A percentile compares a stretch with the other conserved stretches of the same genome.
phyloP scores from a whole-genome alignment of 2,113 vertebrate genomes.

The Herpailurus yagouaroundi region DNA sequence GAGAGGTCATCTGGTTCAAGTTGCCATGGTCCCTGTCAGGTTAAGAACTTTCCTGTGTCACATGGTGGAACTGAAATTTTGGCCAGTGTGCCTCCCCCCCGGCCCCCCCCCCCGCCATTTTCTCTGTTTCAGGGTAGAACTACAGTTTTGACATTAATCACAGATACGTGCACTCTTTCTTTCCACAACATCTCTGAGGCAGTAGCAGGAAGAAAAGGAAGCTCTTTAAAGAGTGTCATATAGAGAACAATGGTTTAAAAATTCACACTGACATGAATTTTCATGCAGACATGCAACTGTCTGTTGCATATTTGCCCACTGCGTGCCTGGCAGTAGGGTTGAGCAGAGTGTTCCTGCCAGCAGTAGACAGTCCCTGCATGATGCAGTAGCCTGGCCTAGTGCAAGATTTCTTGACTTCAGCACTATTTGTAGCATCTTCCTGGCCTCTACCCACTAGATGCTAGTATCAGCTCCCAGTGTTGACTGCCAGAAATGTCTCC shows the following conservation, averaged over 20 bases:
- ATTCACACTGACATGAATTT: background rate
- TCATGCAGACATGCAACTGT: background rate
- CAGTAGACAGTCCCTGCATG: background rate
- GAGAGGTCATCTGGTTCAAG: background rate
- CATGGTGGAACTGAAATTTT: background rate
- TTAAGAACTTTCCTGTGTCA: background rate
- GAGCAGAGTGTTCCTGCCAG: background rate
- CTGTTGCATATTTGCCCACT: background rate
- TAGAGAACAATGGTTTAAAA: background rate
- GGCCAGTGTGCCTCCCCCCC: background rate
- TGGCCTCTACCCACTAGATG: background rate
- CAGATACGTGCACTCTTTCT: background rate
- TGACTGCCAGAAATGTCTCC: background rate
- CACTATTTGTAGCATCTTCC: background rate
- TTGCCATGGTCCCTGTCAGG: background rate
- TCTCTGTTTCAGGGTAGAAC: background rate
- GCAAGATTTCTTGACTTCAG: background rate
- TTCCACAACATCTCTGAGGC: background rate
- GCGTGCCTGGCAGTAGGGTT: too few species aligned
- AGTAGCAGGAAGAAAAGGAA: background rate
- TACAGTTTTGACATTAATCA: background rate
- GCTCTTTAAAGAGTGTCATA: background rate
- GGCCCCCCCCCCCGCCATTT: fast-evolving
- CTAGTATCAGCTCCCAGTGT: background rate
- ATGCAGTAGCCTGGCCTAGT: background rate